Base-by-base conservation (phyloP, 2,888 invertebrate genomes). In the Pseudoips prasinana region DNA sequence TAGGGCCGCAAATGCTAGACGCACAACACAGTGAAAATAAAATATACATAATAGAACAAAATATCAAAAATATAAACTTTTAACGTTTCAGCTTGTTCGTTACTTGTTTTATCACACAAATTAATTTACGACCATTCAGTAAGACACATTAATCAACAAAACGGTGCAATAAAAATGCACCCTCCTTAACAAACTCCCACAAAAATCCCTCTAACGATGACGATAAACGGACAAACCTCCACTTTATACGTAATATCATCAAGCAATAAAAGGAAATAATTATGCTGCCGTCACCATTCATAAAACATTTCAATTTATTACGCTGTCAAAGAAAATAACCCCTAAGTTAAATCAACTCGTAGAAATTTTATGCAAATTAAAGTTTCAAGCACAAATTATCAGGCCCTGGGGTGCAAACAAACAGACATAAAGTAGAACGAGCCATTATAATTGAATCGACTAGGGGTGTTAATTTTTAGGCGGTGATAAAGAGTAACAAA, bases 381-480 rank as follows among this genome's bases (percentile, higher is more conserved):
- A 58, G 42, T 57, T 58, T 28, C 40, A 39, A 46, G 29, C 29
- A 38, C 47, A 57, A 56, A 54, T 57, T 47, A 46, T 46, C 46
- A 47, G 23, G 31, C 45, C 43, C 27, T 2, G 32, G 54, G 56
- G 44, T 32, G 37, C 32, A 45, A 47, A 46, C 56, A 47, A 56
- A 50, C 46, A 47, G 24, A 41, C 32, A 44, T 50, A 39, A 50
- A 47, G 36, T 50, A 46, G 30, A 43, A 58, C 41, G 33, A 44
- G 28, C 45, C 45, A 39, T 55, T 55, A 39, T 51, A 55, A 55
- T 48, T 57, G 52, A 58, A 57, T 54, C 33, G 25, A 58, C 48
- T 51, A 34, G 40, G 44, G 39, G 39, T 23, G 32, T 39, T 48
- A 37, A 48, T 46, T 51, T 55, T 42, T 46, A 38, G 41, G 22